These are phyloP conservation scores for Sebastes hubbsi DNA, from an alignment of 2,797 vertebrate genomes.

Conservation along the genomic window DNA sequence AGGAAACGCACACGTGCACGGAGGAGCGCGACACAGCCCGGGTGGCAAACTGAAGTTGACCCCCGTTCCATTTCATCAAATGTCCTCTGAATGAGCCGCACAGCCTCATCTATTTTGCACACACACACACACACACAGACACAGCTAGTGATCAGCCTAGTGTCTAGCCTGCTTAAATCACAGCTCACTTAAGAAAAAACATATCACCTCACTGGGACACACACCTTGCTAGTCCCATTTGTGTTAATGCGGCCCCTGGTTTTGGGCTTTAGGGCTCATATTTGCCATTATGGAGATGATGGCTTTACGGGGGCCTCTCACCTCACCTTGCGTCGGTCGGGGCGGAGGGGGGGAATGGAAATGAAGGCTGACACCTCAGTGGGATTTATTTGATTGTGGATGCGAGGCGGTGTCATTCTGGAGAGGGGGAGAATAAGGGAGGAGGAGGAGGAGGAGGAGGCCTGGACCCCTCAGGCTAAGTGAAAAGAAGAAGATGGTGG, in stretches of 20 bases:
- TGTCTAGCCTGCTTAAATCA: slow-evolving; percentile 82
- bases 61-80: slow-evolving; percentile 84
- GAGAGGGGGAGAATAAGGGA: slow-evolving; percentile 32
- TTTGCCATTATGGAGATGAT: slow-evolving; percentile 85
- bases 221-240: slow-evolving; percentile 68
- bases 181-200: slow-evolving; percentile 78
- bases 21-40: slow-evolving; percentile 41
- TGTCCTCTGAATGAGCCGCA: slow-evolving; percentile 71
- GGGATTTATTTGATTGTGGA: slow-evolving; percentile 85
- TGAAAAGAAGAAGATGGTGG: slow-evolving; percentile 57
- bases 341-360: slow-evolving; percentile 55
- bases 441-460: slow-evolving; percentile 13
- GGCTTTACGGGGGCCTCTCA: slow-evolving; percentile 68
- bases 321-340: slow-evolving; percentile 75
- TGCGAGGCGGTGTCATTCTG: slow-evolving; percentile 78
- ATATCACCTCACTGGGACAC: slow-evolving; percentile 53
- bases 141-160: slow-evolving; percentile 71
- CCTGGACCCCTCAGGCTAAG: slow-evolving; percentile 50
- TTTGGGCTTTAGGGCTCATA: slow-evolving; percentile 80
- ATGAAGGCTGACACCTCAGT: slow-evolving; percentile 81
- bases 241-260: slow-evolving; percentile 73
- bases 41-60: slow-evolving; percentile 83
- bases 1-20: slow-evolving; percentile 50
- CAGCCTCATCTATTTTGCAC: slow-evolving; percentile 73
- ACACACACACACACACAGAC: slow-evolving; percentile 15